Percentiles rank a stretch among this genome's conserved stretches.
phyloP scores from a whole-genome alignment of 2,113 vertebrate genomes.

The Atractosteus spatula region DNA sequence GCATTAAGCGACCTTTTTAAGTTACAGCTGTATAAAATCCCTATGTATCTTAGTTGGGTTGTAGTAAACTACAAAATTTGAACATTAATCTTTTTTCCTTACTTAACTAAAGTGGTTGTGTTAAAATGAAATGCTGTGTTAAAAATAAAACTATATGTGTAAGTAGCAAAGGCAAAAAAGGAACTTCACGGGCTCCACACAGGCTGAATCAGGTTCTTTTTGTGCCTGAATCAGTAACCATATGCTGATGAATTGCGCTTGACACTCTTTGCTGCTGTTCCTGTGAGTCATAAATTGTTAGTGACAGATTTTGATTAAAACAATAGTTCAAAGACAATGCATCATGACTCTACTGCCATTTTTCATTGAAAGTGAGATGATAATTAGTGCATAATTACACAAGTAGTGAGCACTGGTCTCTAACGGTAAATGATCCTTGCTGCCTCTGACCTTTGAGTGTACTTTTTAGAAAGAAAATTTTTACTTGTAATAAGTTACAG shows the following conservation, averaged over 20 bases:
- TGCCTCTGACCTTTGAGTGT: conserved; percentile 4
- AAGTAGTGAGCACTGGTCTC: conserved; percentile 21
- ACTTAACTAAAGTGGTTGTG: no score
- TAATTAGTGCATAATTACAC: conserved; percentile 21
- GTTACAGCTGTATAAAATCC: background rate
- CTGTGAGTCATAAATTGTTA: conserved; percentile 3
- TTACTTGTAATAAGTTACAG: no score
- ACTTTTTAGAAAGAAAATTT: no score
- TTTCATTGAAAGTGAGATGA: conserved; percentile 5
- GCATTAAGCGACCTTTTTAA: background rate
- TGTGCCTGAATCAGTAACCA: background rate
- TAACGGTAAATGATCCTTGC: background rate
- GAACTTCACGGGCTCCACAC: no score
- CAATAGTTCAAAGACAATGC: background rate
- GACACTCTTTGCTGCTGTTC: background rate
- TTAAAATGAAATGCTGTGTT: no score
- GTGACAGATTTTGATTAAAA: conserved; percentile 10
- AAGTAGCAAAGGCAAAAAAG: no score
- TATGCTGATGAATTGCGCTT: background rate
- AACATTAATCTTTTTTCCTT: no score
- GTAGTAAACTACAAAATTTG: no score
- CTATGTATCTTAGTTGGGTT: background rate
- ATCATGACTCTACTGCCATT: background rate
- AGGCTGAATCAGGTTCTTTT: no score
- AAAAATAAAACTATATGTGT: no score